Evolutionary conservation across 2,888 invertebrate species (phyloP).

Genomic region (Phyllotreta cruciferae): DNA sequence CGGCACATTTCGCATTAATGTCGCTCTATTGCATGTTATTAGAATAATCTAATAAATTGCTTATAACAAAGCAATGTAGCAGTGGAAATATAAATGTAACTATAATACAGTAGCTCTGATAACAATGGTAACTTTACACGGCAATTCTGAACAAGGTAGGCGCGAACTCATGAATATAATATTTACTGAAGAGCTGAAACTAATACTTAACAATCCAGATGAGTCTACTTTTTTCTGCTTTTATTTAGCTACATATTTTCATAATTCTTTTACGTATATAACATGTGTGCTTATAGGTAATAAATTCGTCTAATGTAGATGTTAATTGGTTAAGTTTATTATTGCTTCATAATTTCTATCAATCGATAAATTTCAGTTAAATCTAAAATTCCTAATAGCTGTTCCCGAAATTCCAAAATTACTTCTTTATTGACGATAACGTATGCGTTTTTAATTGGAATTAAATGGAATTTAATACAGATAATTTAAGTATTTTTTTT

Average conservation of each 20-base stretch:
- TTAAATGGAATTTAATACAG: slow-evolving; percentile 8
- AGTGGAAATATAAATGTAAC: slow-evolving; percentile 59
- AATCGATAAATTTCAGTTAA: no score
- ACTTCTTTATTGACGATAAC: slow-evolving; percentile 1
- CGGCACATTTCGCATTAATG: slow-evolving; percentile 21
- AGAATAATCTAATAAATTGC: slow-evolving; percentile 59
- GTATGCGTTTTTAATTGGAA: slow-evolving; percentile 12
- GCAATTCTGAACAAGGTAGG: slow-evolving; percentile 49
- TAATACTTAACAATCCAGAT: no score
- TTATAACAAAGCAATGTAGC: slow-evolving; percentile 58
- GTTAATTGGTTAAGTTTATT: no score
- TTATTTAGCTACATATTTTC: no score
- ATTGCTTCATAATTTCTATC: no score
- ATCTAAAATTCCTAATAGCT: no score
- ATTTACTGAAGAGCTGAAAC: background rate
- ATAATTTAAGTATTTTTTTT: slow-evolving; percentile 3
- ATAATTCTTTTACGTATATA: no score
- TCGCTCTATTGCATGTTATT: slow-evolving; percentile 46
- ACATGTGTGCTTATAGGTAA: no score
- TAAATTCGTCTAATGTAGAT: no score
- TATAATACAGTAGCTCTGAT: slow-evolving; percentile 41
- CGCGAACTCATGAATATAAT: slow-evolving; percentile 44
- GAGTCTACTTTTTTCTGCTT: no score
- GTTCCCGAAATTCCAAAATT: background rate
- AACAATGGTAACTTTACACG: slow-evolving; percentile 52